phyloP scores from a whole-genome alignment of 2,888 invertebrate species.

The Emmelina monodactyla region DNA sequence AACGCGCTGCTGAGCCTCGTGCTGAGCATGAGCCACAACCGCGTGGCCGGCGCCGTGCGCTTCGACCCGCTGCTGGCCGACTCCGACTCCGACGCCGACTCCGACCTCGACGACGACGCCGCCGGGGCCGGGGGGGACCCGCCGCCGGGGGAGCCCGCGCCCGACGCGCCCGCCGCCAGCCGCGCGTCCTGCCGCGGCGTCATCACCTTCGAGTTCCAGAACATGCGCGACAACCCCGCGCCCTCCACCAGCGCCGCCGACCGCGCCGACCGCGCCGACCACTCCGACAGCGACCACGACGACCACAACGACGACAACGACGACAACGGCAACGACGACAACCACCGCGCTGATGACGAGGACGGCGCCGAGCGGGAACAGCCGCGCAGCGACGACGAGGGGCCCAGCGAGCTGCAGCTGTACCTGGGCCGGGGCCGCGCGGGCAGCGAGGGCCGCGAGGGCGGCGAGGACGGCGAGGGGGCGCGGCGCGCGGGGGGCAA shows the following conservation, averaged over 20 bases:
- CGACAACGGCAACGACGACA: conserved; percentile 1
- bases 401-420: conserved; percentile 6
- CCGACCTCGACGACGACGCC: conserved; percentile 6
- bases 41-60: conserved; percentile 46
- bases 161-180: neutral
- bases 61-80: conserved; percentile 29
- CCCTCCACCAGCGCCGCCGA: conserved; percentile 6
- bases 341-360: neutral
- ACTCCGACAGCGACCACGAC: conserved; percentile 6
- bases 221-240: conserved; percentile 2
- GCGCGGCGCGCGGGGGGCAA: conserved; percentile 25
- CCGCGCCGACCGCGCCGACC: conserved; percentile 6
- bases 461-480: conserved; percentile 13
- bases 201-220: conserved; percentile 1
- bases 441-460: conserved; percentile 12
- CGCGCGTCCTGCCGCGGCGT: neutral
- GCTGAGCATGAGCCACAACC: conserved; percentile 50
- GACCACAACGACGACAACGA: conserved; percentile 8
- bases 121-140: conserved; percentile 9
- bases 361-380: neutral
- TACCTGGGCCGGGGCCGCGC: too few species aligned
- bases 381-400: conserved; percentile 13
- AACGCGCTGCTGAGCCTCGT: conserved; percentile 55
- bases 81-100: conserved; percentile 17
- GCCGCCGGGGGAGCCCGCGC: conserved; percentile 3